Base-by-base conservation (phyloP, 1,140 invertebrate species). In the Lucilia sericata region DNA sequence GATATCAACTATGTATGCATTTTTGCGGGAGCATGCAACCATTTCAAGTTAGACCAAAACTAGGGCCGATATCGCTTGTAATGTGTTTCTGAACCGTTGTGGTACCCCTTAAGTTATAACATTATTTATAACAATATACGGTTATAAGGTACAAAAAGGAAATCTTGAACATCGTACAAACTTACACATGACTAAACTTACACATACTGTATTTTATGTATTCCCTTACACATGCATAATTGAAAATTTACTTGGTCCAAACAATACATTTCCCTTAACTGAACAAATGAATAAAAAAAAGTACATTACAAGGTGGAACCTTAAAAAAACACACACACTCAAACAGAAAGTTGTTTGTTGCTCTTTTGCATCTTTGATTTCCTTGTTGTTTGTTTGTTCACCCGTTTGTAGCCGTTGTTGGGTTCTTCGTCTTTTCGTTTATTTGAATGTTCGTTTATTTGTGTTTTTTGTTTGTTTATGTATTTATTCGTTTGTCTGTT, bases 341-440 rank as follows among this genome's bases (percentile, higher is more conserved):
- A 30, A 1, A 30, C 25, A 30, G 5, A 49, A 65, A 70, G 65
- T 70, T 55, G 55, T 70, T 76, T 76, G 74, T 49, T 51, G 42
- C 47, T 21, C 76, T 80, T 80, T 49, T 80, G 42, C 42, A 80
- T 80, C 76, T 80, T 49, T 80, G 76, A 80, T 80, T 80, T 80
- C 76, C 76, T 76, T 49, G 47, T 80, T 70, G 19, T 21, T 70
- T 17, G 21, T 19, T 70, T 70, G 55, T 42, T 60, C 55, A 14
- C 55, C 14, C 42, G 14, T n/a, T 60, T 3, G 14, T 60, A 60
- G 1, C 25, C 14, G 5, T n/a, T 60, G 14, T 60, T 60, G 13
- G 14, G 17, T 5, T 5, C 14, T 17, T 60, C 51, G 5, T 60
- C 14, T 60, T 60, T 60, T 60, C n/a, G 14, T 60, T 60, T 60